Conservation (phyloP, 2,888 invertebrate genomes). For the Himalopsyche kuldschensis region DNA sequence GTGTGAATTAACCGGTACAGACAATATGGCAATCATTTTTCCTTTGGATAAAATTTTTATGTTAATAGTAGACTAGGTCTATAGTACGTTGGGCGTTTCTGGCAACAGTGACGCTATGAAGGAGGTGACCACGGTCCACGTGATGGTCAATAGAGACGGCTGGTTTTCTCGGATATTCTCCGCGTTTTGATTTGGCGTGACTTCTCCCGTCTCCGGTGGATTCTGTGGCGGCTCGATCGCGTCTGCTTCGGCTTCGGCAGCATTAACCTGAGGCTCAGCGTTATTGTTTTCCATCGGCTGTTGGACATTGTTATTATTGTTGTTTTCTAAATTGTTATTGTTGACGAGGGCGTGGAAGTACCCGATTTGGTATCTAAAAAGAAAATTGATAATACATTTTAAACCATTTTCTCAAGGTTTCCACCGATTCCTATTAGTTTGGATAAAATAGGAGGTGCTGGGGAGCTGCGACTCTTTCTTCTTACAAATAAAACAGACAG, state of each 20-base stretch:
- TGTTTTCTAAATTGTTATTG: conserved; percentile 47
- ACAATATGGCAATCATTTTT: background rate
- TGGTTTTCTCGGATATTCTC: conserved; percentile 42
- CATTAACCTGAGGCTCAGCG: conserved; percentile 28
- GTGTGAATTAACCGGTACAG: background rate
- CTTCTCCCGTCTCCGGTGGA: background rate
- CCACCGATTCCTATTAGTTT: too few relatives aligned
- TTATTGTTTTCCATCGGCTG: conserved; percentile 40
- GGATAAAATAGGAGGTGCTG: background rate
- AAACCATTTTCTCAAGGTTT: background rate
- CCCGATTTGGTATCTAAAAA: conserved; percentile 70
- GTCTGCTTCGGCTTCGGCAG: conserved; percentile 19
- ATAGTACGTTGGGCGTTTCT: conserved; percentile 68
- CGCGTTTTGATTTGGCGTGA: background rate
- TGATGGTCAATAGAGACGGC: conserved; percentile 66
- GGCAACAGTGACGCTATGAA: conserved; percentile 95
- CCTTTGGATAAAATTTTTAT: background rate
- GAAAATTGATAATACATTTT: conserved; percentile 16
- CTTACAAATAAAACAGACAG: too few relatives aligned
- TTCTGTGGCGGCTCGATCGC: conserved; percentile 40
- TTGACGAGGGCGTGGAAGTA: conserved; percentile 68
- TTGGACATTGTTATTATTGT: conserved; percentile 44
- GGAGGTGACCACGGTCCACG: conserved; percentile 88
- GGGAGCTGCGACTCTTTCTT: too few relatives aligned
- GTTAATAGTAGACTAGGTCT: background rate